A percentile compares a stretch with the other conserved stretches of the same genome.
These are phyloP conservation scores for Nomada ferruginata DNA, from an alignment of 2,888 invertebrate genomes.

Conservation along the genomic window DNA sequence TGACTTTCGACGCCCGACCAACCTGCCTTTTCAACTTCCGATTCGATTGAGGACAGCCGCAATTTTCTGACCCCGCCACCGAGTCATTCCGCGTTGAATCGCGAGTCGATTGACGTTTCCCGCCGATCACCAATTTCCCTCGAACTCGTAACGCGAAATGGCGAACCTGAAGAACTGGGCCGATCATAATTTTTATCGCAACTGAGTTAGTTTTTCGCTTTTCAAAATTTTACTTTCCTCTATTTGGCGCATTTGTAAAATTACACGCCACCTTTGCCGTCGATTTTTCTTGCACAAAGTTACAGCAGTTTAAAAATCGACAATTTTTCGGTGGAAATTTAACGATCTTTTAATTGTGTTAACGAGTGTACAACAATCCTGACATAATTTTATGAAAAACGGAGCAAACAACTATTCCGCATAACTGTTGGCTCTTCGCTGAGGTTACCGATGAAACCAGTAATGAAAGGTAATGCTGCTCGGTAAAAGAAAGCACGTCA, in stretches of 20 bases:
- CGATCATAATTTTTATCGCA: background rate
- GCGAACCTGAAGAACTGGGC: background rate
- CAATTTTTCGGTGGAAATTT: too few species aligned
- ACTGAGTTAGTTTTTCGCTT: background rate
- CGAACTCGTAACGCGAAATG: background rate
- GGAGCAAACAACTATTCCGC: background rate
- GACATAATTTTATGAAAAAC: background rate
- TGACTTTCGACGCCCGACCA: background rate
- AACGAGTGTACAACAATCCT: background rate
- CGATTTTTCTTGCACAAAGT: background rate
- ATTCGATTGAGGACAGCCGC: background rate
- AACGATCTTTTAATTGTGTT: too few species aligned
- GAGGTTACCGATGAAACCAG: background rate
- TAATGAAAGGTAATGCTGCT: constrained; percentile 28
- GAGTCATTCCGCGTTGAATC: background rate
- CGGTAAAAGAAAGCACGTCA: constrained; percentile 4
- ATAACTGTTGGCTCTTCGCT: too few species aligned
- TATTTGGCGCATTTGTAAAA: background rate
- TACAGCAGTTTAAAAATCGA: too few species aligned
- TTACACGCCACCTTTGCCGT: background rate
- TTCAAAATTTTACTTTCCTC: background rate
- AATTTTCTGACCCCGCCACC: background rate
- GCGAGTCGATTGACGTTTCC: background rate
- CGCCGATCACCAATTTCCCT: constrained; percentile 3
- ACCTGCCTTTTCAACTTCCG: background rate